A percentile compares a stretch with the other conserved stretches of the same genome.
phyloP scores from a whole-genome alignment of 30 jellyfish, hydroid and myxozoan genomes.

The Turritopsis dohrnii region DNA sequence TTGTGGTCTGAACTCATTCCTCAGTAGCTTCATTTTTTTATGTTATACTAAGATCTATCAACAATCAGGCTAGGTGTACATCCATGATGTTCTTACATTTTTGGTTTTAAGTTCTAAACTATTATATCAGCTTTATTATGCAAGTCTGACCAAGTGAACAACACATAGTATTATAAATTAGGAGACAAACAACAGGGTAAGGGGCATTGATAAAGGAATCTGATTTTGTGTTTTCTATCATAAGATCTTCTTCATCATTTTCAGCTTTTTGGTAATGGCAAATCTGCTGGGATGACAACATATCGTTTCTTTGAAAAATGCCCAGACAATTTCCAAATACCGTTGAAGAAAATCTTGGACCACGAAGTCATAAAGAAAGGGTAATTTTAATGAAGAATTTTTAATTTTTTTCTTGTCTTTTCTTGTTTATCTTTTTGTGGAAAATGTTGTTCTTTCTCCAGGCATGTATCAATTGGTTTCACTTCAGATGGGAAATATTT shows the following conservation, averaged over 20 bases:
- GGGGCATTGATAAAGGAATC: no score
- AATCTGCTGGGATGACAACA: not conserved
- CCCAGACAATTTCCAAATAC: constrained; percentile 53
- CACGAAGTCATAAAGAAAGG: constrained; percentile 36
- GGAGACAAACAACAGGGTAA: no score
- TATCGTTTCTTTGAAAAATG: constrained; percentile 39
- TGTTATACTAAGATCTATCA: not conserved
- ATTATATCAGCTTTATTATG: no score
- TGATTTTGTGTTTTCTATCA: no score
- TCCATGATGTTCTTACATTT: no score
- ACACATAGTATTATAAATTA: no score
- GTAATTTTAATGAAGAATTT: constrained; percentile 20
- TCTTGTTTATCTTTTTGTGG: not conserved
- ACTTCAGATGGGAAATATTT: constrained; percentile 76
- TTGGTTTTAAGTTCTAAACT: no score
- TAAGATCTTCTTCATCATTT: no score
- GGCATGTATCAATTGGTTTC: constrained; percentile 78
- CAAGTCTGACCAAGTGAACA: no score
- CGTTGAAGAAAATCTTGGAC: constrained; percentile 38
- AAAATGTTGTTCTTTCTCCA: constrained; percentile 8
- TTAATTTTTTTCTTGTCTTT: not conserved
- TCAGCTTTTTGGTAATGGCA: not conserved
- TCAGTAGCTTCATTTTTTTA: no score
- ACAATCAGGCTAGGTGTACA: no score
- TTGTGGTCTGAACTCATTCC: no score